A percentile compares a stretch with the other conserved stretches of the same genome.
These are phyloP conservation scores for Candoia aspera DNA, from an alignment of 2,113 vertebrate genomes.

Conservation along the genomic window DNA sequence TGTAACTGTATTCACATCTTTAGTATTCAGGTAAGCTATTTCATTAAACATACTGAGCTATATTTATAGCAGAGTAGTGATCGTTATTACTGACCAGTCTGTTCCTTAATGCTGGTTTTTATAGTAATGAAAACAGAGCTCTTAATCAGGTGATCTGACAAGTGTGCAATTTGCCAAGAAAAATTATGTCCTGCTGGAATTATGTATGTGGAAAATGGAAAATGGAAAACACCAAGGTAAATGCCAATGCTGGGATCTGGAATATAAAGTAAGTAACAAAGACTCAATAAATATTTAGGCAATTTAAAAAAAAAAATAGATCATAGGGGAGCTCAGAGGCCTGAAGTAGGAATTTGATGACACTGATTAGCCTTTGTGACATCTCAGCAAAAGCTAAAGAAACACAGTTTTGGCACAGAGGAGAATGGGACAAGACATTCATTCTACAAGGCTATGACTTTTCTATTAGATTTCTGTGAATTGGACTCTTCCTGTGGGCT, in stretches of 20 bases:
- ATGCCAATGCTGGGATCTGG: background rate
- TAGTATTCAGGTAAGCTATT: background rate
- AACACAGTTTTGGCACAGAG: background rate
- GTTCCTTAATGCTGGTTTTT: background rate
- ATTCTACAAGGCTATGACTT: background rate
- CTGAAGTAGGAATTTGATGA: background rate
- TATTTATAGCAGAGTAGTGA: background rate
- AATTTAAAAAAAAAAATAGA: background rate
- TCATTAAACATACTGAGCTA: background rate
- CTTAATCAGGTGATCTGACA: background rate
- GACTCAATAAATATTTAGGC: background rate
- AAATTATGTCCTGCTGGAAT: background rate
- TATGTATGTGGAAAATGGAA: background rate
- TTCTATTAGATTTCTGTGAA: background rate
- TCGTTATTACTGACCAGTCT: background rate
- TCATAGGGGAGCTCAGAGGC: background rate
- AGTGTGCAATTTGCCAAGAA: background rate
- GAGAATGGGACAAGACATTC: background rate
- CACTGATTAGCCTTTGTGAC: background rate
- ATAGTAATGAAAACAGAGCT: background rate
- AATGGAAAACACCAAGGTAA: background rate
- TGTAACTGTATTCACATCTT: background rate
- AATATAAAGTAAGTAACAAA: background rate
- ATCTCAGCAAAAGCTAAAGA: background rate
- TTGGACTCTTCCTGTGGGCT: background rate